Base-by-base conservation (phyloP, 2,113 vertebrate species). In the Lagopus leucura region DNA sequence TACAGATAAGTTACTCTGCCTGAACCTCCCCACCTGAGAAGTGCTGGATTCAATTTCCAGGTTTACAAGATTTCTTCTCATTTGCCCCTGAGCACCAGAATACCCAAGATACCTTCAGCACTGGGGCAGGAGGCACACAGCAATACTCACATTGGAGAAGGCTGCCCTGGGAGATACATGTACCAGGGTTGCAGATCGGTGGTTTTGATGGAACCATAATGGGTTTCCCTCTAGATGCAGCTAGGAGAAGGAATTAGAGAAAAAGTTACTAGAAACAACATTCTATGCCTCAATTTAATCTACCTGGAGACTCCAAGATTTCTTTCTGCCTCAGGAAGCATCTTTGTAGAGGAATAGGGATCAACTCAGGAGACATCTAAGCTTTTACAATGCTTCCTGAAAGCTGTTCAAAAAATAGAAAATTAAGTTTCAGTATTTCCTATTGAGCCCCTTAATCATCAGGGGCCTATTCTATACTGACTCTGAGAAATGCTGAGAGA, bases 171-270 rank as follows among this genome's bases (percentile, higher is more conserved):
- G 98, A 30, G 99, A 99, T 57, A 99, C 94, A 73, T 99, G 98
- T 38, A 72, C 92, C 66, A 98, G 96, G 5, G 98, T 98, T 83
- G 97, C 94, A 25, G 57, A 92, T 34, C 98, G 98, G 77, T 99
- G 98, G 6, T 94, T 97, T 80, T 96, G 98, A 96, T 98, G 98
- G 96, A 99, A 99, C 96, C 91, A 99, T 94, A 99, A 93, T 3
- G 99, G 99, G 95, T 99, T 99, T 38, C 99, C 99, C 82, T 99
- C 98, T 85, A 99, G 97, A 89, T 96, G 97, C 55, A 99, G 97
- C 99, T 99, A 73, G 7, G 19, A 65, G 48, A 38, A 17, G 17
- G 6, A 88, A 86, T 89, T 2, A 76, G 18, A 95, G 28, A 94
- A 81, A 72, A 11, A 36, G 25, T 88, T 55, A 84, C 24, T 55